phyloP scores from a whole-genome alignment of 1,140 invertebrate genomes.

The Ips nitidus region DNA sequence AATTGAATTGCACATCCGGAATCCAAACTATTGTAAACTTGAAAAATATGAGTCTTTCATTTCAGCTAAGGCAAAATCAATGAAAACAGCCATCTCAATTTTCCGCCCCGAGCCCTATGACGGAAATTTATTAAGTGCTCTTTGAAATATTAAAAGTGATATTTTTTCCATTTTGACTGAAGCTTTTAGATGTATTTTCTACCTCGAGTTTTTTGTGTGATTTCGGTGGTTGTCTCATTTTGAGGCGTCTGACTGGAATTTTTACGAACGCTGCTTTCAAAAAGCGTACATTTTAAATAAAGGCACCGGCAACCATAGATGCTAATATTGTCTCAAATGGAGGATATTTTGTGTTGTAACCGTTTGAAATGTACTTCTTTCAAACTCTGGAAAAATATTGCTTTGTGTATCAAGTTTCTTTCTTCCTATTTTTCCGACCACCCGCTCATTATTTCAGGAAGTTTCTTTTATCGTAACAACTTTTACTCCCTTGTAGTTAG shows the following conservation, averaged over 20 bases:
- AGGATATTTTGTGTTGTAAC: neutral
- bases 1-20: conserved; percentile 13
- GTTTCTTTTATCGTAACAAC: neutral
- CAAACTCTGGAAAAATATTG: neutral
- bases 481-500: neutral
- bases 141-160: conserved; percentile 19
- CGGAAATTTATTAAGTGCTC: conserved; percentile 17
- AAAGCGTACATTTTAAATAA: conserved; percentile 9
- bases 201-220: conserved; percentile 7
- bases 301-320: conserved; percentile 1
- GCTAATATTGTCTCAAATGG: conserved; percentile 6
- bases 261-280: conserved; percentile 3
- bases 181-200: conserved; percentile 3
- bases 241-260: conserved; percentile 6
- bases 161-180: conserved; percentile 13
- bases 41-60: conserved; percentile 16
- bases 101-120: conserved; percentile 11
- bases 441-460: neutral
- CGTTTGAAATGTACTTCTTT: neutral
- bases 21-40: conserved; percentile 10
- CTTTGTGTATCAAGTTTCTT: too few relatives aligned
- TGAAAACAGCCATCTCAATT: conserved; percentile 18
- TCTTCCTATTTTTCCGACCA: too few relatives aligned
- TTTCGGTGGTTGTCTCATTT: neutral
- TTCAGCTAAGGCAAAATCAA: conserved; percentile 9